Evolutionary conservation across 2,888 invertebrate genomes (phyloP).

Genomic region (Clanis bilineata): DNA sequence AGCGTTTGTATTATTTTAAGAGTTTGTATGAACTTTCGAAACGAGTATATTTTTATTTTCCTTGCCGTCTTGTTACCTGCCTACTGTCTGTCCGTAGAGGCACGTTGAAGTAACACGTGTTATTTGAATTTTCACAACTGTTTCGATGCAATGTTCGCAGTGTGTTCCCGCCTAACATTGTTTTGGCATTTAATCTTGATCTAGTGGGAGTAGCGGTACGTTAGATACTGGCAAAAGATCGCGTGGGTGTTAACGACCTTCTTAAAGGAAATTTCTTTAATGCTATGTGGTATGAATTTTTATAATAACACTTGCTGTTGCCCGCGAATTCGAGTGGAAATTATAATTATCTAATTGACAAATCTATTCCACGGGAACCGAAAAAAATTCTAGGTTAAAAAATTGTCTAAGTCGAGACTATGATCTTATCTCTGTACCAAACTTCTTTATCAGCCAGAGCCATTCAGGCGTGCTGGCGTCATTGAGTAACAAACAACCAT

Average conservation of each 20-base stretch:
- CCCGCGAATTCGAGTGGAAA: no score
- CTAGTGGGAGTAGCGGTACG: constrained; percentile 44
- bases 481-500: no score
- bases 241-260: constrained; percentile 52
- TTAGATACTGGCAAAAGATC: constrained; percentile 31
- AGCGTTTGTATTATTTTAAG: not conserved
- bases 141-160: constrained; percentile 15
- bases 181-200: constrained; percentile 51
- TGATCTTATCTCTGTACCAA: no score
- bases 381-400: no score
- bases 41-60: not conserved
- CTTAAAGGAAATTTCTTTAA: constrained; percentile 39
- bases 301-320: not conserved
- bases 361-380: no score
- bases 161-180: constrained; percentile 35
- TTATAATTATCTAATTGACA: no score
- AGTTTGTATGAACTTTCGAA: not conserved
- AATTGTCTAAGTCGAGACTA: no score
- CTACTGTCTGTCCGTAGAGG: not conserved
- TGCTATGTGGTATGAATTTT: constrained; percentile 27
- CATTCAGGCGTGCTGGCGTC: no score
- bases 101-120: not conserved
- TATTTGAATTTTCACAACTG: not conserved
- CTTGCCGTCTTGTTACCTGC: not conserved
- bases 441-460: no score